A percentile compares a stretch with the other conserved stretches of the same genome.
phyloP scores from a whole-genome alignment of 2,797 vertebrate genomes.

The Uromys caudimaculatus region DNA sequence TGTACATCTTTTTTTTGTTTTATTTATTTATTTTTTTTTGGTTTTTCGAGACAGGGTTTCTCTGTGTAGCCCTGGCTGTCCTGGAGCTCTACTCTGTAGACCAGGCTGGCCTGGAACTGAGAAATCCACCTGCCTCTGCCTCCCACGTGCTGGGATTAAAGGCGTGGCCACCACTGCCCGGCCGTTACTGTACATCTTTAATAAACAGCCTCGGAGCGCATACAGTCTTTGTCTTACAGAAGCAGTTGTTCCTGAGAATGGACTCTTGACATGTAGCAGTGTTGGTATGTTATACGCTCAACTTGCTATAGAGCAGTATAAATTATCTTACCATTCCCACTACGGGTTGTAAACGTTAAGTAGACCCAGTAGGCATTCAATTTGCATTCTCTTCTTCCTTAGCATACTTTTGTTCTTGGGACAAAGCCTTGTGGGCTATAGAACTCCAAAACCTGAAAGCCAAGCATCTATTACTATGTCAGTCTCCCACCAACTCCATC shows the following conservation, averaged over 20 bases:
- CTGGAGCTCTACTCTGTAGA: no score
- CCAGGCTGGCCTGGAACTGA: no score
- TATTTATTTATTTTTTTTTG: no score
- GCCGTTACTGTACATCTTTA: no score
- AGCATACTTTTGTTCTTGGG: not conserved
- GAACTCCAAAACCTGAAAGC: not conserved
- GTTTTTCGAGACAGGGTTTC: no score
- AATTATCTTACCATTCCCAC: not conserved
- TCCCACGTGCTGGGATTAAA: no score
- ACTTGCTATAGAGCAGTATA: not conserved
- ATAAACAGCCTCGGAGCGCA: conserved; percentile 9
- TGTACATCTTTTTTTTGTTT: no score
- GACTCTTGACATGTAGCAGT: not conserved
- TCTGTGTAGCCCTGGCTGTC: no score
- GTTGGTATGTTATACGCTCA: not conserved
- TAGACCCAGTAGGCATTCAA: not conserved
- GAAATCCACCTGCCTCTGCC: no score
- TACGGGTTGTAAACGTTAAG: not conserved
- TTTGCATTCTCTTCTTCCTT: not conserved
- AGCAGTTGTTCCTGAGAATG: not conserved
- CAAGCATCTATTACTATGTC: not conserved
- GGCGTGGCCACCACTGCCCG: no score
- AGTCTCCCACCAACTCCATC: not conserved
- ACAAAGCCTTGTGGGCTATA: not conserved
- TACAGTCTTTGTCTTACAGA: not conserved